Evolutionary conservation across 2,113 vertebrate genomes (phyloP), one percentile per base, ranked within the genome.

Genomic region (Entomyzon cyanotis): DNA sequence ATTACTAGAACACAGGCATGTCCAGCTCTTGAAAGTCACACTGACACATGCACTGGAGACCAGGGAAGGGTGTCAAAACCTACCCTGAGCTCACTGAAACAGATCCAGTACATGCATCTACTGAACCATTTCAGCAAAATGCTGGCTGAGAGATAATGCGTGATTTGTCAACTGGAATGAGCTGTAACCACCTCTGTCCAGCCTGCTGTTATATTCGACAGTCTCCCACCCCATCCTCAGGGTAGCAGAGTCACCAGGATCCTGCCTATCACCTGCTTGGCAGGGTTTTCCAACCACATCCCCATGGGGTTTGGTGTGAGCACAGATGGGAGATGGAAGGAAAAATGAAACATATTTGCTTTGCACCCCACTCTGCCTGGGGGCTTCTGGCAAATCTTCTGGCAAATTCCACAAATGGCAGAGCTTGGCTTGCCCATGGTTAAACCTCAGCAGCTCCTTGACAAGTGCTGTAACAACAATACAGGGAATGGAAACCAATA

Each of bases 1-100:
- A 14, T 12, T 46, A 46, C 74, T 47, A 74, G 12, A 22, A 18
- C 13, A 42, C 0, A 0, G 28, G 22, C 17, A 73, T 0, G 1
- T 41, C 53, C 76, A 46, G 58, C 4, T 84, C 46, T 41, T 11
- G 10, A 23, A 59, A 55, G 55, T 24, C 50, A 23, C 33, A 33
- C 11, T 23, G 46, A 31, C 21, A 35, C 9, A 5, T 11, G 24
- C 46, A 21, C 12, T 63, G 56, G 19, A 33, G 50, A 55, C 42
- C 60, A 68, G 42, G 50, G 53, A 53, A 75, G 15, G 18, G 37
- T 5, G 20, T 49, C 82, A 55, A 37, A 78, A 39, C 12, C 4
- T 42, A 63, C 60, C 17, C 39, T 8, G 27, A 39, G 55, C 47
- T 73, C 62, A n/a, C 8, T 41, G 28, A 31, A 67, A 69, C 35